Evolutionary conservation across 2,113 vertebrate genomes (phyloP).

Genomic region (Falco punctatus): DNA sequence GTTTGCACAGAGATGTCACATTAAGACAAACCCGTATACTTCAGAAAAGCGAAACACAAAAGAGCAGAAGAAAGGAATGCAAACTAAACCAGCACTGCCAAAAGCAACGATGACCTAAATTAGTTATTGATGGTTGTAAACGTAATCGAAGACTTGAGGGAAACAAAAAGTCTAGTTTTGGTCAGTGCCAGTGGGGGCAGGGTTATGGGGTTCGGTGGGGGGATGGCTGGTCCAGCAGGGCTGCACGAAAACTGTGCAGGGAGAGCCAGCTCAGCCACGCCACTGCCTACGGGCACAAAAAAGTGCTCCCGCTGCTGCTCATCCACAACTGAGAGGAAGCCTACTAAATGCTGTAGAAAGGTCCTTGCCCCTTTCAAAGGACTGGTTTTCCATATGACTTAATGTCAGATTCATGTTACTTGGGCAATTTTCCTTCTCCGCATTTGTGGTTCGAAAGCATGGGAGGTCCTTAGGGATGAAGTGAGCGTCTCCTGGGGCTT

Average conservation of each 20-base stretch:
- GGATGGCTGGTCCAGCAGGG: neutral
- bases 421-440: neutral
- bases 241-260: neutral
- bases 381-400: neutral
- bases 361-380: neutral
- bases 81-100: neutral
- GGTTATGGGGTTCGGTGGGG: neutral
- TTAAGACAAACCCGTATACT: conserved; percentile 3
- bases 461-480: neutral
- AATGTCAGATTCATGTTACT: neutral
- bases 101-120: neutral
- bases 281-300: neutral
- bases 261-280: neutral
- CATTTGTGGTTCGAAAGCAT: neutral
- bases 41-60: neutral
- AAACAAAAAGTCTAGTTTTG: neutral
- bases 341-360: conserved; percentile 6
- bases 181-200: neutral
- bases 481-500: neutral
- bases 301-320: neutral
- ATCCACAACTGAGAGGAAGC: neutral
- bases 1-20: conserved; percentile 15
- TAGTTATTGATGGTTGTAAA: neutral
- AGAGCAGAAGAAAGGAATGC: neutral
- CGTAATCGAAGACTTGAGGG: neutral